These are phyloP conservation scores for Monochamus saltuarius DNA, from an alignment of 1,140 invertebrate species.

Conservation along the genomic window DNA sequence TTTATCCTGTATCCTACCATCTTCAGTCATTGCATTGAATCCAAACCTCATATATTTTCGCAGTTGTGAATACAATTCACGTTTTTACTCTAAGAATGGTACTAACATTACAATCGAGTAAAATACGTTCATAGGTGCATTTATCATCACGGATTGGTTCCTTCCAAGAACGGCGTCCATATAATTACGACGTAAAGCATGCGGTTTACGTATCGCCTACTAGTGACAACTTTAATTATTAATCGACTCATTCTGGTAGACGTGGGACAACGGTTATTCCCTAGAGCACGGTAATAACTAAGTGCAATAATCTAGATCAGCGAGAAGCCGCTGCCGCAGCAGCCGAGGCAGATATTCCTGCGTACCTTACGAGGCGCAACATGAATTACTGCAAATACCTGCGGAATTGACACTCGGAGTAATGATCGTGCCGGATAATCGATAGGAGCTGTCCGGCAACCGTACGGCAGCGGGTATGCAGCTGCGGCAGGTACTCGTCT, in stretches of 20 bases:
- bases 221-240: slow-evolving; percentile 24
- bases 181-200: slow-evolving; percentile 19
- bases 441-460: slow-evolving; percentile 38
- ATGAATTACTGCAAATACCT: slow-evolving; percentile 41
- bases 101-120: too few species aligned
- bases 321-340: slow-evolving; percentile 9
- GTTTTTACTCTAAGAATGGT: too few species aligned
- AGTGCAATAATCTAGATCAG: slow-evolving; percentile 32
- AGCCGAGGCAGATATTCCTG: slow-evolving; percentile 15
- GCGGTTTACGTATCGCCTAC: slow-evolving; percentile 16
- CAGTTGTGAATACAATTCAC: too few species aligned
- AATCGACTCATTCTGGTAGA: slow-evolving; percentile 16
- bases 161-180: slow-evolving; percentile 8
- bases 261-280: slow-evolving; percentile 17
- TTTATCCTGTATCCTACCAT: too few species aligned
- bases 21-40: too few species aligned
- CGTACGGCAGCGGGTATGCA: slow-evolving; percentile 15
- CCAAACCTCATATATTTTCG: too few species aligned
- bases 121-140: too few species aligned
- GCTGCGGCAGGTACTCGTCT: too few species aligned
- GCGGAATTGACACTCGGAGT: slow-evolving; percentile 40
- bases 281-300: slow-evolving; percentile 19
- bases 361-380: slow-evolving; percentile 24
- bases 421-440: slow-evolving; percentile 43
- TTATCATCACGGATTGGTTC: not conserved